A percentile compares a stretch with the other conserved stretches of the same genome.
Conservation (phyloP, 2,888 invertebrate genomes). For the Dendrolimus pini region DNA sequence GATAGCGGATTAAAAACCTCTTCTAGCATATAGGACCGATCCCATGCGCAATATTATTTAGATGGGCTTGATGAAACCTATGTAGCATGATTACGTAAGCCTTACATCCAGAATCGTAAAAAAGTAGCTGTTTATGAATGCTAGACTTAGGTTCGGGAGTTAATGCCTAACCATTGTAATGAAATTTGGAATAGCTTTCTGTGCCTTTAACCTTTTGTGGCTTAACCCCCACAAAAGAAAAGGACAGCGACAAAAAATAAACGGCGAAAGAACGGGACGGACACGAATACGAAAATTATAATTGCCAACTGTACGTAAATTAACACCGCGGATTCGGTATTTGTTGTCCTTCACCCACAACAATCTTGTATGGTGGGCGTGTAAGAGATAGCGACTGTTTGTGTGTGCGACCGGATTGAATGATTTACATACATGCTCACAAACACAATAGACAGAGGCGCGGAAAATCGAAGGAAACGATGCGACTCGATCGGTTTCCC, state of each 20-base stretch:
- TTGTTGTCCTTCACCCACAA: conserved; percentile 31
- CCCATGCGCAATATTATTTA: too few relatives aligned
- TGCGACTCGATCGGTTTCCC: conserved; percentile 54
- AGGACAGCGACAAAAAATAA: conserved; percentile 50
- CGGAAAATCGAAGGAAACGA: conserved; percentile 64
- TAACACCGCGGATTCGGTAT: conserved; percentile 66
- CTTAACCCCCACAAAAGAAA: conserved; percentile 52
- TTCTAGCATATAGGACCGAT: too few relatives aligned
- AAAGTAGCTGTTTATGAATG: too few relatives aligned
- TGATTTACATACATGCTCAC: conserved; percentile 70
- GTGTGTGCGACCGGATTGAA: conserved; percentile 40
- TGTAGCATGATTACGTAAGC: too few relatives aligned
- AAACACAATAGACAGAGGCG: conserved; percentile 65
- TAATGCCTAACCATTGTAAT: too few relatives aligned
- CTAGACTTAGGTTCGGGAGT: too few relatives aligned
- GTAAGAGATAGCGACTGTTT: conserved; percentile 3
- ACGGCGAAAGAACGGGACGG: conserved; percentile 57
- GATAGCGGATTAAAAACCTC: too few relatives aligned
- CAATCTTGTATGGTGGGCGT: conserved; percentile 2
- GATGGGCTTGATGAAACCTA: too few relatives aligned
- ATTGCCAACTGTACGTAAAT: conserved; percentile 75
- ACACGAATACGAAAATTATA: conserved; percentile 69
- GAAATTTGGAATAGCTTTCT: neutral
- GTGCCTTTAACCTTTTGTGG: neutral
- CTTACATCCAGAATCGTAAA: too few relatives aligned